Evolutionary conservation across 37 sponge, comb jelly and placozoan genomes (phyloP).

Genomic region (Hormiphora californensis): DNA sequence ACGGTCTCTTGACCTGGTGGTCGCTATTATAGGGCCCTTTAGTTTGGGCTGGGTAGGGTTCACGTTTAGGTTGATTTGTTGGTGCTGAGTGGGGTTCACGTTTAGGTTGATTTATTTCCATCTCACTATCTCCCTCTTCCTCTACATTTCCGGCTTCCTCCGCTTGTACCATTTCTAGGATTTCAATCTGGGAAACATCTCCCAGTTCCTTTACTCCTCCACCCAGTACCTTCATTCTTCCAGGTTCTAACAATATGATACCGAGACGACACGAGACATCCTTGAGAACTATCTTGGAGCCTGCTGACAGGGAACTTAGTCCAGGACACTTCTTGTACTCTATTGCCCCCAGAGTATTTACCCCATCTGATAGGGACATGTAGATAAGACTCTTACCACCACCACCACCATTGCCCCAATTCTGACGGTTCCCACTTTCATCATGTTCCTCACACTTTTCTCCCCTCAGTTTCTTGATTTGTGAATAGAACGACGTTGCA

Average conservation of each 20-base stretch:
- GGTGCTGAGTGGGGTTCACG: no score
- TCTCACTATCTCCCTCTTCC: not conserved
- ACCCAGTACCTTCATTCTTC: not conserved
- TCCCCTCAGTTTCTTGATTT: constrained; percentile 8
- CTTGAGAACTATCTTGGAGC: not conserved
- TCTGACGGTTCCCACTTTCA: no score
- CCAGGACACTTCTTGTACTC: constrained; percentile 15
- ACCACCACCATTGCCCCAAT: no score
- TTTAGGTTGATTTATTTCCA: no score
- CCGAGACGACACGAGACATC: not conserved
- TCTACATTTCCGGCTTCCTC: constrained; percentile 2
- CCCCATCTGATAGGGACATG: constrained; percentile 7
- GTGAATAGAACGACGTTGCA: constrained; percentile 18
- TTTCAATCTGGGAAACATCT: not conserved
- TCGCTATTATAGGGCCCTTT: no score
- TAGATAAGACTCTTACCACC: no score
- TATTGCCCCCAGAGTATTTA: not conserved
- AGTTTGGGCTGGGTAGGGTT: no score
- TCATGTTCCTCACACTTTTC: no score
- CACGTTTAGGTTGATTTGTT: no score
- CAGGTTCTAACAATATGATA: not conserved
- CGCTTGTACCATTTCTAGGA: not conserved
- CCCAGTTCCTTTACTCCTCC: constrained; percentile 22
- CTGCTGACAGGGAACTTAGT: not conserved
- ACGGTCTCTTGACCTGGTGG: no score